phyloP scores from a whole-genome alignment of 2,113 vertebrate species.

The Sturnira hondurensis region DNA sequence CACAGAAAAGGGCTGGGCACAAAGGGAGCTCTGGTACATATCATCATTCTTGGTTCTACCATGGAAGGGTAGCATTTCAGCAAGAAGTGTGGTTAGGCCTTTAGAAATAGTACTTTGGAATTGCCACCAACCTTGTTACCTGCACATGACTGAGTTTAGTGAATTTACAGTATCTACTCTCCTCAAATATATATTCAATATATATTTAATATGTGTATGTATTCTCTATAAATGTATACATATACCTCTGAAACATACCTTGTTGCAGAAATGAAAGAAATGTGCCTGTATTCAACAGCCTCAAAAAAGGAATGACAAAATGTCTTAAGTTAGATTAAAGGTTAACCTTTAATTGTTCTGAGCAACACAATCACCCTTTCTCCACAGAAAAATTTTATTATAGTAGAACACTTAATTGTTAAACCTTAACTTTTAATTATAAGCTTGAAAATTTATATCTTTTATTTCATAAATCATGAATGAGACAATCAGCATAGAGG shows the following conservation, averaged over 20 bases:
- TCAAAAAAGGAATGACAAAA: neutral
- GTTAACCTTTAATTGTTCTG: slow-evolving; percentile 4
- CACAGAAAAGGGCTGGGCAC: too few species aligned
- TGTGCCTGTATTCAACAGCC: neutral
- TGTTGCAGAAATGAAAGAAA: neutral
- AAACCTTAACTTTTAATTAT: slow-evolving; percentile 15
- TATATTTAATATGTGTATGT: neutral
- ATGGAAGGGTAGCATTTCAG: neutral
- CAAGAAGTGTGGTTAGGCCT: neutral
- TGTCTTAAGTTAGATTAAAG: neutral
- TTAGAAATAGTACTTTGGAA: neutral
- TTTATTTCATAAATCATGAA: neutral
- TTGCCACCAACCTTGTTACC: neutral
- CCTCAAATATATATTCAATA: neutral
- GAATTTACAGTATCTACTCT: neutral
- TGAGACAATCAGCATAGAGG: neutral
- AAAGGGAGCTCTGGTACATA: neutral
- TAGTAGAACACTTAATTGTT: slow-evolving; percentile 19
- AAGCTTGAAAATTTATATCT: neutral
- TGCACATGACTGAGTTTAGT: neutral
- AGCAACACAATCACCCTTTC: neutral
- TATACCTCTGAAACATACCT: neutral
- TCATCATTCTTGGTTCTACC: neutral
- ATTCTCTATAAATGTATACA: neutral
- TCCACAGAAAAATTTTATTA: neutral